Evolutionary conservation across 2,888 invertebrate genomes (phyloP).

Genomic region (Marronus borbonicus): DNA sequence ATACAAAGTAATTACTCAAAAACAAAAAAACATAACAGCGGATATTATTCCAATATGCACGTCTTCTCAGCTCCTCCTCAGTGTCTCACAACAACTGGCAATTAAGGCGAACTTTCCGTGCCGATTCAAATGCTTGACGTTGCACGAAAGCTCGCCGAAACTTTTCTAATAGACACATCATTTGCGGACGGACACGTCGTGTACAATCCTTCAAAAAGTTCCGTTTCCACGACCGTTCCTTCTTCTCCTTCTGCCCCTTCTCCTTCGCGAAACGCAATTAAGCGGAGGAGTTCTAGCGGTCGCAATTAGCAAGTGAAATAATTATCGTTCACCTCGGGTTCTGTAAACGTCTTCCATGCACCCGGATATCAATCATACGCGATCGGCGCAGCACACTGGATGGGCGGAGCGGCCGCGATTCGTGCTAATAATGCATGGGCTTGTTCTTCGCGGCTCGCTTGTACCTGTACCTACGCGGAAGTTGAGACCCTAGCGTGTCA

Average conservation of each 20-base stretch:
- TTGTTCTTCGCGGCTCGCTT: neutral
- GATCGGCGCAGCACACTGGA: neutral
- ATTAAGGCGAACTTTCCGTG: slow-evolving; percentile 3
- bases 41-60: neutral
- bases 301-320: slow-evolving; percentile 7
- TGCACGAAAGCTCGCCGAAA: slow-evolving; percentile 13
- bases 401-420: neutral
- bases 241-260: neutral
- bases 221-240: neutral
- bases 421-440: slow-evolving; percentile 25
- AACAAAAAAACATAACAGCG: neutral
- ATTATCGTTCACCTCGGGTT: neutral
- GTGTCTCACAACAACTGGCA: slow-evolving; percentile 12
- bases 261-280: neutral
- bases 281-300: slow-evolving; percentile 6
- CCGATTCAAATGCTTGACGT: slow-evolving; percentile 15
- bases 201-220: slow-evolving; percentile 12
- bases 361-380: slow-evolving; percentile 22
- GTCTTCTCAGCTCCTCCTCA: neutral
- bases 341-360: slow-evolving; percentile 15
- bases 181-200: slow-evolving; percentile 7
- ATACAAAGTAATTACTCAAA: too few species aligned
- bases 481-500: slow-evolving; percentile 17
- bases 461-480: neutral
- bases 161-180: slow-evolving; percentile 29